Base-by-base conservation (phyloP, 2,113 vertebrate species). In the Chaetodon auriga region DNA sequence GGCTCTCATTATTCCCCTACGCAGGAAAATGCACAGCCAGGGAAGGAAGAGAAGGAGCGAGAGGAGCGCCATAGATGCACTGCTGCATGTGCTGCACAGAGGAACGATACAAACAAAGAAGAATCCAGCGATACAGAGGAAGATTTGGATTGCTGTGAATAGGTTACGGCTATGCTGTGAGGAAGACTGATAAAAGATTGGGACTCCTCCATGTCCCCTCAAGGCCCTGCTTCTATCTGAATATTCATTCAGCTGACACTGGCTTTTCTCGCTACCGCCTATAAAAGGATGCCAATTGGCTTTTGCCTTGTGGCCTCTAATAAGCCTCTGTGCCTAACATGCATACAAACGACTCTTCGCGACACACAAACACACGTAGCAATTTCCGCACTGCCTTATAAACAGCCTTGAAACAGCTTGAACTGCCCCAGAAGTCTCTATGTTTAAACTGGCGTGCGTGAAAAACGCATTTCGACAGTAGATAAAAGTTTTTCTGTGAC, bases 181-280 rank as follows among this genome's bases (percentile, higher is more conserved):
- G 81, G 81, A 78, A 77, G 81, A 76, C 80, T 81, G 92, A 92
- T 93, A 93, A 92, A 92, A 84, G 86, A 85, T 82, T 64, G 83
- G 64, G 81, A 68, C 84, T 85, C 87, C 83, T 89, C 86, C 77
- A 86, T 86, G 90, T 88, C 83, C 88, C 92, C 92, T 83, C 43
- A 80, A 92, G 89, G 91, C 90, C 78, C 68, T 38, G 83, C 84
- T 77, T 84, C 78, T 58, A 81, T 92, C 80, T 92, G 85, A 94
- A 94, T 94, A 94, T 95, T 91, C 89, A 93, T 91, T 75, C 70
- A 83, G 84, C 90, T 91, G 91, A 93, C 87, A 88, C 80, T 63
- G 68, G 76, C 77, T 86, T 94, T 90, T 79, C 86, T 87, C 68
- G 55, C 84, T 81, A 77, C 74, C 45, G 49, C 91, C 86, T 91